These are phyloP conservation scores for Lycophotia porphyrea DNA, from an alignment of 2,888 invertebrate genomes.

Conservation along the genomic window DNA sequence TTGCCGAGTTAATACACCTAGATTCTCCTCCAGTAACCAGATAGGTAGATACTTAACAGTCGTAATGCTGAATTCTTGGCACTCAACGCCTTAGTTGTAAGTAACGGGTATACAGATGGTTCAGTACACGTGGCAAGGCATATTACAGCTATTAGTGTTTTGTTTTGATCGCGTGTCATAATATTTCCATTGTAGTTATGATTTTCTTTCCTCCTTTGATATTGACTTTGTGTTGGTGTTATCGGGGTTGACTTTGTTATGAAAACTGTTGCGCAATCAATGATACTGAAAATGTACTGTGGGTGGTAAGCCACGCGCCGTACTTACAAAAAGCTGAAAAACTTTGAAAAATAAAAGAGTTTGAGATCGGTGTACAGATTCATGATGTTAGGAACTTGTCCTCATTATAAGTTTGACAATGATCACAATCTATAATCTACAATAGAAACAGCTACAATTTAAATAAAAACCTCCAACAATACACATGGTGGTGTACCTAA, in stretches of 20 bases:
- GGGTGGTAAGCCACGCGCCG: conserved; percentile 7
- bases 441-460: neutral
- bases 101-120: conserved; percentile 31
- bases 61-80: conserved; percentile 60
- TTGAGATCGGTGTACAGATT: neutral
- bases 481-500: neutral
- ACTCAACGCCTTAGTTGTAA: conserved; percentile 45
- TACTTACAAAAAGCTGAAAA: neutral
- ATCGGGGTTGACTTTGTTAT: conserved; percentile 27
- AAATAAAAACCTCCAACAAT: neutral
- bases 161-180: conserved; percentile 52
- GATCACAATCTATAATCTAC: neutral
- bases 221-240: conserved; percentile 12
- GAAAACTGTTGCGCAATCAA: conserved; percentile 9
- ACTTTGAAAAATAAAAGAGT: neutral
- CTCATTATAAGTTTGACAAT: neutral
- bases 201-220: conserved; percentile 31
- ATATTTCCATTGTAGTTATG: conserved; percentile 37
- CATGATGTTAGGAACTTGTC: neutral
- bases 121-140: conserved; percentile 45
- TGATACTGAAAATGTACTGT: conserved; percentile 18
- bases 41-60: conserved; percentile 40
- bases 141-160: conserved; percentile 27
- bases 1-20: conserved; percentile 22
- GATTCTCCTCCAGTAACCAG: conserved; percentile 28